Evolutionary conservation across 2,113 vertebrate genomes (phyloP).

Genomic region (Cebus imitator): DNA sequence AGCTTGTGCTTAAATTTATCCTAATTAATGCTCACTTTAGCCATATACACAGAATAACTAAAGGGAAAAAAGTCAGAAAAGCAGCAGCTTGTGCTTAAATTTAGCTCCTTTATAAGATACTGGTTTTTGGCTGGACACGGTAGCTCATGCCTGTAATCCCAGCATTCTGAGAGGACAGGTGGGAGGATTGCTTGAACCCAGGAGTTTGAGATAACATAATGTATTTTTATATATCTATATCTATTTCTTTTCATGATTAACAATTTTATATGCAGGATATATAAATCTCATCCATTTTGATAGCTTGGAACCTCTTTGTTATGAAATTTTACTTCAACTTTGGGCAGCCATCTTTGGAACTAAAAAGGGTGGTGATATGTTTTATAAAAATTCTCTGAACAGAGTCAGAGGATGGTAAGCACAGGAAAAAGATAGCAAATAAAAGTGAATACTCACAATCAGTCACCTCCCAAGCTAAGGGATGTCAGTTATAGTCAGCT

Average conservation of each 20-base stretch:
- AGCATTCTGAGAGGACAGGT: too few species aligned
- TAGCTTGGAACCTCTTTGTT: conserved; percentile 1
- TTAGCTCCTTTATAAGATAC: not conserved
- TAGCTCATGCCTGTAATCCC: too few species aligned
- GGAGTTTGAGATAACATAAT: too few species aligned
- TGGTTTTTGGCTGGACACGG: too few species aligned
- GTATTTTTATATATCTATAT: not conserved
- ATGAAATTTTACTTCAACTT: not conserved
- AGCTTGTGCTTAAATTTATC: not conserved
- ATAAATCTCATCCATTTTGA: not conserved
- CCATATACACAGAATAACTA: not conserved
- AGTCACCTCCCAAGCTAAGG: conserved; percentile 27
- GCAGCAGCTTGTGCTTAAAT: not conserved
- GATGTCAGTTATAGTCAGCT: conserved; percentile 38
- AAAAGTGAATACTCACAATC: not conserved
- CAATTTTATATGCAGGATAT: not conserved
- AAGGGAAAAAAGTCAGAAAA: not conserved
- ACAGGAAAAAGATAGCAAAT: conserved; percentile 27
- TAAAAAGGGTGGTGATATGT: not conserved
- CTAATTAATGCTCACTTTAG: not conserved
- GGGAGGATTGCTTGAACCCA: too few species aligned
- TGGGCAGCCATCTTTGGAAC: not conserved
- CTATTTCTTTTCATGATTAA: not conserved
- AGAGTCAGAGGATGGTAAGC: not conserved
- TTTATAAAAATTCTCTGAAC: conserved; percentile 26